phyloP scores from a whole-genome alignment of 2,113 vertebrate genomes.

The Mesitornis unicolor region DNA sequence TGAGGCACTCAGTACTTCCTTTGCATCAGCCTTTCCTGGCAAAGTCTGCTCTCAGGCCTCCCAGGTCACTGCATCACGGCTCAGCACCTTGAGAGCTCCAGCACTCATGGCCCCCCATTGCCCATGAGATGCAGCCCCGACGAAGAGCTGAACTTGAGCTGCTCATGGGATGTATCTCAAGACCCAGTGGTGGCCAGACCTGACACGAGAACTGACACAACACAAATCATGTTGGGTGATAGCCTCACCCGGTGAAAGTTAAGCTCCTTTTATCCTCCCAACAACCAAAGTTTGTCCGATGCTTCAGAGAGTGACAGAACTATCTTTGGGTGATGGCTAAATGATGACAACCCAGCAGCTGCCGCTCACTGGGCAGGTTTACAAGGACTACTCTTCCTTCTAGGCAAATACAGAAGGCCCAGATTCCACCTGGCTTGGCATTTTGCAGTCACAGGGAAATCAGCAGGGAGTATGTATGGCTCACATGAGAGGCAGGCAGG shows the following conservation, averaged over 20 bases:
- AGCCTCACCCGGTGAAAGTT: not conserved
- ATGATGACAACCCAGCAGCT: not conserved
- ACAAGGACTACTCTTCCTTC: conserved; percentile 30
- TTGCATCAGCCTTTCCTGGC: not conserved
- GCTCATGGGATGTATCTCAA: not conserved
- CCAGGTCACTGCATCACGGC: accelerated
- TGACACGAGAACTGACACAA: not conserved
- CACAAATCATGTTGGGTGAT: not conserved
- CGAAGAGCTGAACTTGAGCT: not conserved
- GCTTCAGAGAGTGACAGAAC: not conserved
- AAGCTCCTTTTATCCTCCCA: not conserved
- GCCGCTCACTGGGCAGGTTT: not conserved
- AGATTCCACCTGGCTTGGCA: conserved; percentile 16
- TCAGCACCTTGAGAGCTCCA: not conserved
- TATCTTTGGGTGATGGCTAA: not conserved
- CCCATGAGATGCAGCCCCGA: not conserved
- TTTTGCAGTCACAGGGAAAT: conserved; percentile 13
- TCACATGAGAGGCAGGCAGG: not conserved
- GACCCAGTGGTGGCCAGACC: not conserved
- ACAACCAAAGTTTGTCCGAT: not conserved
- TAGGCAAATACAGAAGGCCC: conserved; percentile 1
- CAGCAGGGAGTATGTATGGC: not conserved
- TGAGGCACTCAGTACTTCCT: not conserved
- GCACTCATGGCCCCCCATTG: accelerated
- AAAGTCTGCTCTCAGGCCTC: not conserved